Evolutionary conservation across 2,797 vertebrate species (phyloP).

Genomic region (Myotis vivesi): DNA sequence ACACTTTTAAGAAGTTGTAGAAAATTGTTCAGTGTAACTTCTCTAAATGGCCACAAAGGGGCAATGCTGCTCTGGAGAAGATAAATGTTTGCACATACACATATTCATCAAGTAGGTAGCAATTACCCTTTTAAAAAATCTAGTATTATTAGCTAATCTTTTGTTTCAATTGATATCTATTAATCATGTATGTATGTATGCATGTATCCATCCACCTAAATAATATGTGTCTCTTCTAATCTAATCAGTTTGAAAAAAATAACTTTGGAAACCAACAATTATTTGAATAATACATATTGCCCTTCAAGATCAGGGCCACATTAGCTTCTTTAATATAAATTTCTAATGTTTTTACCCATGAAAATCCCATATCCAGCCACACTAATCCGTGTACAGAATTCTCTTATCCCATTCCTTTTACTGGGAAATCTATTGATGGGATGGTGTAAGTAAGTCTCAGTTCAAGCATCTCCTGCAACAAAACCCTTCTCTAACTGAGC

Average conservation of each 20-base stretch:
- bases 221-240: background rate
- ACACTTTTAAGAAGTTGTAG: background rate
- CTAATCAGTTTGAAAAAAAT: background rate
- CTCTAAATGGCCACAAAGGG: constrained; percentile 13
- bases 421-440: background rate
- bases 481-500: background rate
- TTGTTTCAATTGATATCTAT: background rate
- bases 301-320: background rate
- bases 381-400: background rate
- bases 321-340: background rate
- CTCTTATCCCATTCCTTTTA: background rate
- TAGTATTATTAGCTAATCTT: background rate
- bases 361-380: background rate
- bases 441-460: background rate
- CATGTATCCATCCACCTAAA: background rate
- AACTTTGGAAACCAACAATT: background rate
- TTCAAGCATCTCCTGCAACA: background rate
- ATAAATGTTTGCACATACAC: background rate
- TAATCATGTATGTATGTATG: background rate
- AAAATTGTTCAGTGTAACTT: background rate
- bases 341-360: background rate
- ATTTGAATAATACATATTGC: background rate
- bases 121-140: background rate
- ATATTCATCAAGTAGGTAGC: background rate
- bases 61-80: constrained; percentile 1